phyloP scores from a whole-genome alignment of 2,888 invertebrate genomes.

The Mesochorus sp. region DNA sequence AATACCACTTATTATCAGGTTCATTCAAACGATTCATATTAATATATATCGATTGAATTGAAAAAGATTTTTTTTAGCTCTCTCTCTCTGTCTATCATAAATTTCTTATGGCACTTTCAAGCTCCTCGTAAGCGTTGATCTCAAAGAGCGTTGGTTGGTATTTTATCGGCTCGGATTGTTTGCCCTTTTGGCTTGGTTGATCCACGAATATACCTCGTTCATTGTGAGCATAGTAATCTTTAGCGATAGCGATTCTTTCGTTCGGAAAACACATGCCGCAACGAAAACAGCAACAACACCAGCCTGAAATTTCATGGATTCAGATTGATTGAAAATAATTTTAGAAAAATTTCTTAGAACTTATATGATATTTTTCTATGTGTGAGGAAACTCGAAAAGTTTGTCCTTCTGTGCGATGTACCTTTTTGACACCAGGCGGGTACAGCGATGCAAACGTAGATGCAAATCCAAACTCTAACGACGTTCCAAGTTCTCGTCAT shows the following conservation, averaged over 20 bases:
- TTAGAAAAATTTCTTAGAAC: background rate
- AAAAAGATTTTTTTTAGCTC: background rate
- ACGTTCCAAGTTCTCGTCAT: conserved; percentile 76
- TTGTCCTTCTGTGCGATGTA: conserved; percentile 60
- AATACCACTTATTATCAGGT: too few relatives aligned
- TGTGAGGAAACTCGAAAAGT: background rate
- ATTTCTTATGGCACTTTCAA: conserved; percentile 84
- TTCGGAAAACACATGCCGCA: conserved; percentile 85
- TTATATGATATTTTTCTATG: background rate
- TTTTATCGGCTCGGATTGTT: conserved; percentile 68
- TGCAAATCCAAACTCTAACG: conserved; percentile 80
- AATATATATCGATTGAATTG: too few relatives aligned
- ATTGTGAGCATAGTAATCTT: conserved; percentile 83
- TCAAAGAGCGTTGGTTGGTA: conserved; percentile 85
- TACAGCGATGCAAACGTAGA: conserved; percentile 82
- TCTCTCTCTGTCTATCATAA: conserved; percentile 81
- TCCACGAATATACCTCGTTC: conserved; percentile 84
- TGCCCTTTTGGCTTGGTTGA: conserved; percentile 27
- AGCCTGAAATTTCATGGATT: conserved; percentile 81
- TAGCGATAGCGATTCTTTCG: conserved; percentile 83
- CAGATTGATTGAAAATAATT: too few relatives aligned
- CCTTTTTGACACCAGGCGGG: conserved; percentile 84
- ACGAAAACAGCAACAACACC: conserved; percentile 85
- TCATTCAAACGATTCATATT: too few relatives aligned
- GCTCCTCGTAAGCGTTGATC: conserved; percentile 84